Conservation (phyloP, 2,797 vertebrate species). For the Oryzias sinensis region DNA sequence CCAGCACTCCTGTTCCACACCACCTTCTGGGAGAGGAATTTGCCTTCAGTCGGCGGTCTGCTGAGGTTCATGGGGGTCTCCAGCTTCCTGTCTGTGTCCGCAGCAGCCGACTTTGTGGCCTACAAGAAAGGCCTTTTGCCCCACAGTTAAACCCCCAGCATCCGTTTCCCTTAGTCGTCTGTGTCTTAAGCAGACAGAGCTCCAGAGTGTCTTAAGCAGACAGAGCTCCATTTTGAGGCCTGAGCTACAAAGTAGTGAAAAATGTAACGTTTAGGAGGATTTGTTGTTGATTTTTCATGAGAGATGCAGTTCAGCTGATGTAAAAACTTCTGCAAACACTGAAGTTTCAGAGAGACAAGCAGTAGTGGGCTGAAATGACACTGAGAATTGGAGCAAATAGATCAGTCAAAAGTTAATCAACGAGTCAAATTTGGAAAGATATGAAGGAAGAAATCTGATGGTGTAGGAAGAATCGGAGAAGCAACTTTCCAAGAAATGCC, state of each 20-base stretch:
- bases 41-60: conserved; percentile 88
- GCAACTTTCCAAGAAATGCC: conserved; percentile 37
- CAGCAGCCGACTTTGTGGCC: conserved; percentile 76
- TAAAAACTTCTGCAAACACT: conserved; percentile 16
- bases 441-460: conserved; percentile 34
- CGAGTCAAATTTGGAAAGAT: conserved; percentile 32
- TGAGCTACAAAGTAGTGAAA: conserved; percentile 19
- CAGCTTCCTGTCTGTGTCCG: conserved; percentile 74
- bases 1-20: conserved; percentile 81
- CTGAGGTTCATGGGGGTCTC: conserved; percentile 84
- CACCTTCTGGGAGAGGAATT: conserved; percentile 90
- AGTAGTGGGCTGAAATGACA: not conserved
- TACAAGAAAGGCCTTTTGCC: conserved; percentile 84
- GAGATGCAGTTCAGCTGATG: conserved; percentile 32
- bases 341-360: not conserved
- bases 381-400: conserved; percentile 6
- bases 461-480: not conserved
- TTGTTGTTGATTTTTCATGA: not conserved
- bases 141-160: conserved; percentile 44
- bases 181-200: conserved; percentile 6
- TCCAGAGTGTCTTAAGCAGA: no score
- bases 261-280: not conserved
- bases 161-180: conserved; percentile 18
- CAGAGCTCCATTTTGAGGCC: conserved; percentile 28
- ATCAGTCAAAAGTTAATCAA: conserved; percentile 18